Conservation (phyloP, 2,888 invertebrate genomes). For the Nomada hirtipes region DNA sequence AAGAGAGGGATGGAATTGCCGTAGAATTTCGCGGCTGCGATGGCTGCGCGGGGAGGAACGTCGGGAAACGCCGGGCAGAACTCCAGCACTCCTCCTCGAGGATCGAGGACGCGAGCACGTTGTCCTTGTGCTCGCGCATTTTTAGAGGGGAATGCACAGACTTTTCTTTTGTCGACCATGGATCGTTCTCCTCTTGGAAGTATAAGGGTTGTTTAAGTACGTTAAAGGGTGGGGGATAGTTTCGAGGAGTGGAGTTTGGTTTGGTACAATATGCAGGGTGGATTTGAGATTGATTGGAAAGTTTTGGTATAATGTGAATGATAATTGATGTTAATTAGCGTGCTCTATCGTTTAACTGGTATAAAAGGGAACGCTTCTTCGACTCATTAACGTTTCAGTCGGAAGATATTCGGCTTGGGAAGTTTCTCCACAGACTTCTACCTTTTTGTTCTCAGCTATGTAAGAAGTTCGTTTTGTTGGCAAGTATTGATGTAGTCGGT, state of each 20-base stretch:
- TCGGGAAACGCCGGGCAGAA: slow-evolving; percentile 64
- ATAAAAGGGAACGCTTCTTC: slow-evolving; percentile 46
- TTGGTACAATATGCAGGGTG: background rate
- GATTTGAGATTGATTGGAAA: background rate
- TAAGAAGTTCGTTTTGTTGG: slow-evolving; percentile 39
- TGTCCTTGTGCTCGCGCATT: slow-evolving; percentile 33
- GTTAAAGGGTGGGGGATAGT: too few relatives aligned
- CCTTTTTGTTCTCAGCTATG: slow-evolving; percentile 36
- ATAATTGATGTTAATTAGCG: slow-evolving; percentile 51
- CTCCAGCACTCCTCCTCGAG: slow-evolving; percentile 75
- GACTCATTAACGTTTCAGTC: slow-evolving; percentile 59
- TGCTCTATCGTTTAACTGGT: slow-evolving; percentile 34
- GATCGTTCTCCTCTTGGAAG: background rate
- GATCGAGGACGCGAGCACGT: slow-evolving; percentile 62
- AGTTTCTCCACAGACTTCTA: slow-evolving; percentile 37
- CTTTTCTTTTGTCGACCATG: background rate
- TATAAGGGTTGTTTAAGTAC: too few relatives aligned
- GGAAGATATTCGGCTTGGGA: slow-evolving; percentile 51
- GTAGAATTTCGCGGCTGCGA: slow-evolving; percentile 62
- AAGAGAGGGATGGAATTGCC: slow-evolving; percentile 59
- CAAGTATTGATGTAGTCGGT: slow-evolving; percentile 51
- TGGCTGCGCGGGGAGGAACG: slow-evolving; percentile 61
- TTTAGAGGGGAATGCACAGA: background rate
- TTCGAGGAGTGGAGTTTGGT: background rate
- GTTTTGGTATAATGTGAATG: slow-evolving; percentile 7